A percentile compares a stretch with the other conserved stretches of the same genome.
phyloP scores from a whole-genome alignment of 2,113 vertebrate species.

The Lepidothrix coronata region DNA sequence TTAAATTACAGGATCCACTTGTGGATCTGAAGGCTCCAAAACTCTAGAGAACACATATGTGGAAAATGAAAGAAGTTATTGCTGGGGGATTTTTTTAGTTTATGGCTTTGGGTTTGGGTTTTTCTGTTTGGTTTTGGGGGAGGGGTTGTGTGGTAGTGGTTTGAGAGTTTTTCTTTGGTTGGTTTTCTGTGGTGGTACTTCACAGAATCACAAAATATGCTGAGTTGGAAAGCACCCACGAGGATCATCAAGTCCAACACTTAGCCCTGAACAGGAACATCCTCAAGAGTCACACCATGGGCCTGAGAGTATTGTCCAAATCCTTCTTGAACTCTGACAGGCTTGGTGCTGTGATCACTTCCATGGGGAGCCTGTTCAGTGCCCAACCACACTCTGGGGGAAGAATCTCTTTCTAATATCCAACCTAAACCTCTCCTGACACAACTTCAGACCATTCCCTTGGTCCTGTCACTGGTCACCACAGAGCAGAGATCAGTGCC shows the following conservation, averaged over 20 bases:
- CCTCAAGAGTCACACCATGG: background rate
- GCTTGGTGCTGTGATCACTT: background rate
- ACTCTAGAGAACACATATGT: background rate
- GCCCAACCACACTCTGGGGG: background rate
- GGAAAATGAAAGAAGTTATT: background rate
- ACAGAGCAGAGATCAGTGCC: background rate
- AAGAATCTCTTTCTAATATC: background rate
- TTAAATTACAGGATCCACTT: background rate
- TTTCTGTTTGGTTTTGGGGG: background rate
- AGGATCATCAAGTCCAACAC: background rate
- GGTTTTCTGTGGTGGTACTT: background rate
- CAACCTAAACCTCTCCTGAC: background rate
- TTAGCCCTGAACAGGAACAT: background rate
- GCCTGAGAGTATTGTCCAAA: background rate
- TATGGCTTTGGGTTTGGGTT: too few relatives aligned
- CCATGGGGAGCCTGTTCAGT: background rate
- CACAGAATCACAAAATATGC: background rate
- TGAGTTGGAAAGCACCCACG: background rate
- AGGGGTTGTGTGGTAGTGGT: accelerated
- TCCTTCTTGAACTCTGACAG: background rate
- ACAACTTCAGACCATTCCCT: background rate
- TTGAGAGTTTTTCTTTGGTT: background rate
- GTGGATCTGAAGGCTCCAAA: background rate
- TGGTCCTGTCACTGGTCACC: background rate
- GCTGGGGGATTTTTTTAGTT: background rate